Evolutionary conservation across 2,797 vertebrate genomes (phyloP), one percentile per base, ranked within the genome.

Genomic region (Sebastes oblongus): DNA sequence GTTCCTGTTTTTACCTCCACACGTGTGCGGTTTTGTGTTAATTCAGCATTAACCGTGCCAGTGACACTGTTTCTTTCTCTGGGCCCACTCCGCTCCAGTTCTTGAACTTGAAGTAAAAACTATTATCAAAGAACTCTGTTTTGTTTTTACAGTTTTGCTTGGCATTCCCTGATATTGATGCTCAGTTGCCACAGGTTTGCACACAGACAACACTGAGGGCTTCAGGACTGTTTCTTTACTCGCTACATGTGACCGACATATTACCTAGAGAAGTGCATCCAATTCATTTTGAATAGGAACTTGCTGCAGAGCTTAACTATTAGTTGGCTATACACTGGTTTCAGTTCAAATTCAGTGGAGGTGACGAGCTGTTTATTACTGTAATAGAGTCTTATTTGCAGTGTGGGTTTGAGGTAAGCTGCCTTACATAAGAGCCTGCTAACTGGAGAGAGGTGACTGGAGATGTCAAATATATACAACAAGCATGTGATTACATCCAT

Each of bases 401-500:
- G 80, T 29, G 65, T 61, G 77, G 69, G 72, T 80, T 80, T 72
- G 78, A 89, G 75, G 82, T 79, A 71, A 79, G 69, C 81, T 66
- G 69, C 10, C 68, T 89, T 80, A 91, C 77, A 87, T 86, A 86
- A 88, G 46, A 69, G 60, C 20, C 73, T 70, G 80, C 79, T 80
- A 75, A 86, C 84, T 82, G 61, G 50, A 80, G 73, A 83, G 70
- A 69, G 78, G 68, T 85, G 82, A 87, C 81, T 81, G 75, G 59
- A 82, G 77, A 83, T 72, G 82, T 85, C 78, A 84, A 71, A 90
- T 85, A 80, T 72, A 81, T 72, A 81, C 67, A 82, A 78, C 77
- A 78, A 66, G 68, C 72, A 72, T 79, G 81, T 36, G 22, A 86
- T 87, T 77, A 75, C 75, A 80, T 80, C 85, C 83, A 71, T 58